Conservation (phyloP, 2,888 invertebrate species). For the Drosophila mimetica region DNA sequence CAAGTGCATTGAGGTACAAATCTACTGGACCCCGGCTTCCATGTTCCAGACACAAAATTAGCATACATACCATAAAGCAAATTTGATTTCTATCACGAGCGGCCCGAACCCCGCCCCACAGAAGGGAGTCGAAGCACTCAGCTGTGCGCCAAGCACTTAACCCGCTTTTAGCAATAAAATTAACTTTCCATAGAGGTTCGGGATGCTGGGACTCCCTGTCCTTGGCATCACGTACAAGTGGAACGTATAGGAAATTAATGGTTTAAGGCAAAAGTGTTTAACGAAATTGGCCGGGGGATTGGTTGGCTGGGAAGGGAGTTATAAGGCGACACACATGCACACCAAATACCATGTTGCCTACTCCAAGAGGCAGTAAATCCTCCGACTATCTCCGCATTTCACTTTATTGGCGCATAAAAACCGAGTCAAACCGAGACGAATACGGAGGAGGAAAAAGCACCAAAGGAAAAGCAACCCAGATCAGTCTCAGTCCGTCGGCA, state of each 20-base stretch:
- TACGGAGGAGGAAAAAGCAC: constrained; percentile 25
- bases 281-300: constrained; percentile 63
- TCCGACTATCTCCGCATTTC: constrained; percentile 73
- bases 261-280: constrained; percentile 83
- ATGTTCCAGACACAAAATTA: constrained; percentile 68
- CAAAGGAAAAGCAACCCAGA: constrained; percentile 37
- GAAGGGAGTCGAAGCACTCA: constrained; percentile 67
- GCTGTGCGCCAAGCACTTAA: constrained; percentile 78
- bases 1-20: constrained; percentile 51
- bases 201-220: constrained; percentile 28
- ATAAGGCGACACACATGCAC: constrained; percentile 28
- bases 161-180: constrained; percentile 83
- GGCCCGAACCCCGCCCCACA: constrained; percentile 28
- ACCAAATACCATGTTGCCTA: constrained; percentile 53
- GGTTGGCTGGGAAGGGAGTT: constrained; percentile 31
- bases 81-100: constrained; percentile 80
- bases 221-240: constrained; percentile 61
- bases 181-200: constrained; percentile 65
- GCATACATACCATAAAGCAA: constrained; percentile 82
- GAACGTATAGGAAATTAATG: constrained; percentile 81
- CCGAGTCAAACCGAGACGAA: constrained; percentile 51
- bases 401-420: constrained; percentile 78
- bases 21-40: not conserved
- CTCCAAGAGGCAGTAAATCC: constrained; percentile 68
- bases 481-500: constrained; percentile 33